phyloP scores from a whole-genome alignment of 2,113 vertebrate genomes.

The Poeciliopsis turrubarensis region DNA sequence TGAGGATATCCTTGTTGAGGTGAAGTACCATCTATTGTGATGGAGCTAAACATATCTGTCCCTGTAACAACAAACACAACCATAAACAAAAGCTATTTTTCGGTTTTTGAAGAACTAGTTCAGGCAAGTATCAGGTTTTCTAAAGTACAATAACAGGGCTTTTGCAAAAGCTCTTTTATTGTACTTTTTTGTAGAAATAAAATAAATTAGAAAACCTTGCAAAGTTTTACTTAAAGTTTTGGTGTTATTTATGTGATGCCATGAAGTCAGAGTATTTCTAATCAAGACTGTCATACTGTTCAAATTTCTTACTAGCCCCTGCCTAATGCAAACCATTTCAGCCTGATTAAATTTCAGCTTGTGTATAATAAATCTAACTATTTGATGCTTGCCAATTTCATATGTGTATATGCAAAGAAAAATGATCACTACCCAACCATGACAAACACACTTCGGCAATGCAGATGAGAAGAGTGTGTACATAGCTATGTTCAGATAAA shows the following conservation, averaged over 20 bases:
- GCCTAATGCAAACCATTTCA: neutral
- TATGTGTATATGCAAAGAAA: neutral
- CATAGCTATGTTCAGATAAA: conserved; percentile 20
- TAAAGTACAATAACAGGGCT: too few species aligned
- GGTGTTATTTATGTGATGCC: neutral
- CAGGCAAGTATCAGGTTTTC: too few species aligned
- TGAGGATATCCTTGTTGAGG: conserved; percentile 56
- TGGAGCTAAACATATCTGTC: conserved; percentile 61
- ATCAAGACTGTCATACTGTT: neutral
- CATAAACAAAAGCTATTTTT: too few species aligned
- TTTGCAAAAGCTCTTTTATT: too few species aligned
- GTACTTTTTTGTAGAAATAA: too few species aligned
- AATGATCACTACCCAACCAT: conserved; percentile 2
- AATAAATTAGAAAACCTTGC: too few species aligned
- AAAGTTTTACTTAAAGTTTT: too few species aligned
- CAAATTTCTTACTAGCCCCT: neutral
- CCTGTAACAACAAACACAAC: conserved; percentile 49
- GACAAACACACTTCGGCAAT: conserved; percentile 1
- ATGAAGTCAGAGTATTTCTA: neutral
- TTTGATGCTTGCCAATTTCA: neutral
- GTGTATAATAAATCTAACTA: neutral
- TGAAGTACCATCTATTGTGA: conserved; percentile 38
- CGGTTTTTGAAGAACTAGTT: too few species aligned
- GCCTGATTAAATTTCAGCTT: neutral
- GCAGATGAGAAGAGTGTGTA: conserved; percentile 9